Conservation (phyloP, 1,140 invertebrate species). For the Drosophila nasuta region DNA sequence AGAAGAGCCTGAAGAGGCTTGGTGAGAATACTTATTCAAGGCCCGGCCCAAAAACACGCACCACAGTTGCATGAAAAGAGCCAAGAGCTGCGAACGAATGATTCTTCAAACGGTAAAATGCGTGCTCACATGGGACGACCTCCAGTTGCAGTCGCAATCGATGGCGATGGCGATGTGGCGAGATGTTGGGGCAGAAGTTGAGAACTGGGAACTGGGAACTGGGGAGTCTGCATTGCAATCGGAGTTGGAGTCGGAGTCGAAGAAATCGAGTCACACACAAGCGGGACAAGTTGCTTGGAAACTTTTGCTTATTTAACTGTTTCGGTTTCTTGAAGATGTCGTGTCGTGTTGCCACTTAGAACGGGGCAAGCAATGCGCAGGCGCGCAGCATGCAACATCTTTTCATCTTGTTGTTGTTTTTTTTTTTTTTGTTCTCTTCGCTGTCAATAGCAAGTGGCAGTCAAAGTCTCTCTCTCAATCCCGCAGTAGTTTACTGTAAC, state of each 20-base stretch:
- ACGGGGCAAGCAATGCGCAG: slow-evolving; percentile 33
- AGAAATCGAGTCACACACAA: slow-evolving; percentile 54
- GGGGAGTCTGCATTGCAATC: neutral
- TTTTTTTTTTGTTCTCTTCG: neutral
- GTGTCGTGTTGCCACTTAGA: slow-evolving; percentile 39
- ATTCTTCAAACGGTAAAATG: slow-evolving; percentile 66
- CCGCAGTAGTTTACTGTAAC: slow-evolving; percentile 46
- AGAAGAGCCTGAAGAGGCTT: slow-evolving; percentile 21
- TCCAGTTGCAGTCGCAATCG: slow-evolving; percentile 9
- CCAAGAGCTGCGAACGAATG: neutral
- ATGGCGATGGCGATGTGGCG: neutral
- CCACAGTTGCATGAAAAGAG: slow-evolving; percentile 33
- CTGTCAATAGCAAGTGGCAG: slow-evolving; percentile 38
- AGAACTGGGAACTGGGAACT: too few relatives aligned
- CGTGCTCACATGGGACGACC: slow-evolving; percentile 50
- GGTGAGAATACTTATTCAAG: slow-evolving; percentile 33
- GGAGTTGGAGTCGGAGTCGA: slow-evolving; percentile 10
- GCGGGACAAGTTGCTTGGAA: slow-evolving; percentile 40
- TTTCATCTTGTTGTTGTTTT: slow-evolving; percentile 24
- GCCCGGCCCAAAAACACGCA: slow-evolving; percentile 46
- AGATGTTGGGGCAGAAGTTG: neutral
- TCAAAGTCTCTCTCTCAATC: slow-evolving; percentile 11
- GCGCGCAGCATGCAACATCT: slow-evolving; percentile 33
- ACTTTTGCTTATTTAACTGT: slow-evolving; percentile 78
- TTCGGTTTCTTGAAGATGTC: slow-evolving; percentile 41